A percentile compares a stretch with the other conserved stretches of the same genome.
Conservation (phyloP, 2,113 vertebrate species). For the Perca schrenkii region DNA sequence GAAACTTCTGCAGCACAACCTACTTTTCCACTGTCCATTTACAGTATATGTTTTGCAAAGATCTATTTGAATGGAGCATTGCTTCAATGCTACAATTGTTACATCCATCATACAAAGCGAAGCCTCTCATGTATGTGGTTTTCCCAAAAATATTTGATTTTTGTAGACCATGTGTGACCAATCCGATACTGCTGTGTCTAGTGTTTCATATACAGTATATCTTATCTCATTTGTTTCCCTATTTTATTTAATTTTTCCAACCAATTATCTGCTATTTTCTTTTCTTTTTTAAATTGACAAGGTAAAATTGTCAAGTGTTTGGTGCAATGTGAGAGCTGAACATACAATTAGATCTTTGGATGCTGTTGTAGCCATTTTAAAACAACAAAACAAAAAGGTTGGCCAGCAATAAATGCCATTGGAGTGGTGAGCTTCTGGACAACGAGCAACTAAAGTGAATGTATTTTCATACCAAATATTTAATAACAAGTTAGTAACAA, state of each 20-base stretch:
- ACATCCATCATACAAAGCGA: not conserved
- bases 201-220: not conserved
- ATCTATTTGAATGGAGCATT: not conserved
- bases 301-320: not conserved
- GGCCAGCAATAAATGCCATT: not conserved
- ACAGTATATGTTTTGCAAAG: not conserved
- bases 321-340: slow-evolving; percentile 15
- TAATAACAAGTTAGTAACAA: slow-evolving; percentile 1
- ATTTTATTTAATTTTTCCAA: not conserved
- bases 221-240: not conserved
- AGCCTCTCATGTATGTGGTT: not conserved
- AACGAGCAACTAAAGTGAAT: not conserved
- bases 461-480: not conserved
- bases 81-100: not conserved
- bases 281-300: too few species aligned
- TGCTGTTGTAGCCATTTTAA: not conserved
- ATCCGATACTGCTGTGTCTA: not conserved
- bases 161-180: not conserved
- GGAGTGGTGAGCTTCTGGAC: not conserved
- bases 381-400: not conserved
- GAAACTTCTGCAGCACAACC: not conserved
- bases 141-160: not conserved
- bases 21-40: not conserved
- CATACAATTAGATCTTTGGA: not conserved
- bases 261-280: not conserved